Evolutionary conservation across 2,888 invertebrate species (phyloP), one percentile per base, ranked within the genome.

Genomic region (Dryocosmus kuriphilus): DNA sequence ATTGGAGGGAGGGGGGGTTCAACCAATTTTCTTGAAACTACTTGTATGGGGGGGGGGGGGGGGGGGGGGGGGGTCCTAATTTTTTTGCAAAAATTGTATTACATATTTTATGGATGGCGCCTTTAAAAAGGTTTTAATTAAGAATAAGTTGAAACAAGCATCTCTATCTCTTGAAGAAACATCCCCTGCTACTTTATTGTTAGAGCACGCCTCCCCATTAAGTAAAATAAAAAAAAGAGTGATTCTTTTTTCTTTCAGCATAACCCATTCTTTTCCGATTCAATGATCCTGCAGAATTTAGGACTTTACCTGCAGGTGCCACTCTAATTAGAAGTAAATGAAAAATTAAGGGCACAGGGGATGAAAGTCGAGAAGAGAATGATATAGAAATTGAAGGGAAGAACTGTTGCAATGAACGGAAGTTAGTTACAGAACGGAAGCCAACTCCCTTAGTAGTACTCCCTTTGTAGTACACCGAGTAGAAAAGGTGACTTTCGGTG

Each of bases 361-460:
- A 78, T 60, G 55, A 73, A 79, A 73, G 51, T 71, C 19, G 51
- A 71, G 67, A 46, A 22, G 11, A n/a, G 51, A 19, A n/a, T n/a
- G 2, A 62, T 35, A 41, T 24, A 55, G 80, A 76, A 38, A 67
- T n/a, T 51, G 63, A 46, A 74, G 19, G 57, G 55, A 55, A 63
- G 63, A 74, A 24, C 57, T 24, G 57, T 57, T 57, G 24, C 57
- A 24, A 75, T 57, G 77, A 81, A 79, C 86, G 86, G 86, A 86
- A 86, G 83, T 82, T 85, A 84, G 84, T 86, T 86, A 86, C 74
- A 76, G 82, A 77, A 75, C 82, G 86, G 85, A 86, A 84, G 84
- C 81, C 1, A 11, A 24, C 24, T 71, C 19, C 46, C n/a, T 71
- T 30, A 71, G 71, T 71, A 32, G 71, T n/a, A n/a, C n/a, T n/a